phyloP scores from a whole-genome alignment of 2,888 invertebrate genomes.

The Panopea generosa region DNA sequence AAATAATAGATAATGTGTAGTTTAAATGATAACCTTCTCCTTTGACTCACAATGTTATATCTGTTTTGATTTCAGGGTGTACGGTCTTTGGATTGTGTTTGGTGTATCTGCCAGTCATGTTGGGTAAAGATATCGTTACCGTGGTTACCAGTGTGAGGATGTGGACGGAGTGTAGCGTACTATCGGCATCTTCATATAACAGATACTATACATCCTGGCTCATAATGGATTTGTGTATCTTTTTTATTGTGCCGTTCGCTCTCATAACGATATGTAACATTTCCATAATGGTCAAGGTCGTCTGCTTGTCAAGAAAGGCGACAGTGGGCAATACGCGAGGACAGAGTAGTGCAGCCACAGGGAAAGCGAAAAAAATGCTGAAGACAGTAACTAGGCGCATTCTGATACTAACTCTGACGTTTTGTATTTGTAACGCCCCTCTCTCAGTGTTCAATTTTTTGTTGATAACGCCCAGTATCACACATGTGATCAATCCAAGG shows the following conservation, averaged over 20 bases:
- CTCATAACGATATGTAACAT: slow-evolving; percentile 50
- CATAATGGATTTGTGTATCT: slow-evolving; percentile 49
- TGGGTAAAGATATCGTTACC: slow-evolving; percentile 35
- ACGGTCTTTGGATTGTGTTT: slow-evolving; percentile 20
- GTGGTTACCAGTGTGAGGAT: slow-evolving; percentile 12
- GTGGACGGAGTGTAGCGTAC: slow-evolving; percentile 40
- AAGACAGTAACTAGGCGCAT: slow-evolving; percentile 59
- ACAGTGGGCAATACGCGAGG: slow-evolving; percentile 9
- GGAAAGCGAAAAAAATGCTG: slow-evolving; percentile 47
- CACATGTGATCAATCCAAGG: not conserved
- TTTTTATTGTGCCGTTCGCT: slow-evolving; percentile 52
- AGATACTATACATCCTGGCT: slow-evolving; percentile 43
- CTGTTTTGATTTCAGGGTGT: slow-evolving; percentile 30
- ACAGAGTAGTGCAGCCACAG: slow-evolving; percentile 2
- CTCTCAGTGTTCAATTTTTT: slow-evolving; percentile 45
- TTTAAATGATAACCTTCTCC: too few species aligned
- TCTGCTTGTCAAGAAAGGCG: slow-evolving; percentile 25
- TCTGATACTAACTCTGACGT: slow-evolving; percentile 46
- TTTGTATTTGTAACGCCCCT: slow-evolving; percentile 55
- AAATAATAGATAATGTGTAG: too few species aligned
- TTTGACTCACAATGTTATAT: too few species aligned
- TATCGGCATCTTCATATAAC: slow-evolving; percentile 32
- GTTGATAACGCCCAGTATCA: slow-evolving; percentile 25
- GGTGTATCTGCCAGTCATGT: slow-evolving; percentile 42
- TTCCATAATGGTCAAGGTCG: slow-evolving; percentile 53